Evolutionary conservation across 1,140 invertebrate genomes (phyloP).

Genomic region (Drosophila pectinifera): DNA sequence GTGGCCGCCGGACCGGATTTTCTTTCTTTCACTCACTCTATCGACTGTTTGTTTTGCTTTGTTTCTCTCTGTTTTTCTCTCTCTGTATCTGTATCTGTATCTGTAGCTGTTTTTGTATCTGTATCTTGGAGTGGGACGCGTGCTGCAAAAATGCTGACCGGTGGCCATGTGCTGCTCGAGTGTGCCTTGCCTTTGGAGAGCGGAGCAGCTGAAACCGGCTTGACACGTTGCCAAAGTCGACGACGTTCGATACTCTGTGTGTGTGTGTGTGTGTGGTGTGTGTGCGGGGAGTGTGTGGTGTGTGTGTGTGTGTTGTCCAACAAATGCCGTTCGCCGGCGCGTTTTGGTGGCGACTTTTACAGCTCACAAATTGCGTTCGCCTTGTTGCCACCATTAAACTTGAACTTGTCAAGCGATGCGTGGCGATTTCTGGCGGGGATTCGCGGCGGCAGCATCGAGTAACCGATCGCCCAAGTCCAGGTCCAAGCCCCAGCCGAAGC

Average conservation of each 20-base stretch:
- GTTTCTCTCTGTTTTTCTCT: constrained; percentile 3
- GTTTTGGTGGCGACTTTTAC: constrained; percentile 52
- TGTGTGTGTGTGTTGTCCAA: constrained; percentile 10
- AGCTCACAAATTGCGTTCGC: constrained; percentile 40
- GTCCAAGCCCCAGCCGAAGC: constrained; percentile 4
- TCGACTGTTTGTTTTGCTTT: background rate
- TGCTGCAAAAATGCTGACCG: constrained; percentile 68
- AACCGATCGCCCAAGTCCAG: constrained; percentile 28
- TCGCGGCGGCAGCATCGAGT: constrained; percentile 2
- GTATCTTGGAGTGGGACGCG: constrained; percentile 44
- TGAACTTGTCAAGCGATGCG: constrained; percentile 73
- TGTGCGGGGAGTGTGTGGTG: background rate
- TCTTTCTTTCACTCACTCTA: constrained; percentile 35
- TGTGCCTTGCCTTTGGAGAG: constrained; percentile 23
- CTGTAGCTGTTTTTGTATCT: constrained; percentile 12
- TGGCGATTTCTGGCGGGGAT: constrained; percentile 35
- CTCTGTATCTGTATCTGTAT: constrained; percentile 12
- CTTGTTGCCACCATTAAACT: constrained; percentile 61
- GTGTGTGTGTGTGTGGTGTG: background rate
- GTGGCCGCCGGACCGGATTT: constrained; percentile 50
- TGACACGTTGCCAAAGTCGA: constrained; percentile 76
- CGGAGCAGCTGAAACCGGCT: constrained; percentile 58
- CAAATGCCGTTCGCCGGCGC: constrained; percentile 56
- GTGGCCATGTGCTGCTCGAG: constrained; percentile 63
- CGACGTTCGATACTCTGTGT: constrained; percentile 7